These are phyloP conservation scores for Rhinolophus ferrumequinum DNA, from an alignment of 2,113 vertebrate genomes.

Conservation along the genomic window DNA sequence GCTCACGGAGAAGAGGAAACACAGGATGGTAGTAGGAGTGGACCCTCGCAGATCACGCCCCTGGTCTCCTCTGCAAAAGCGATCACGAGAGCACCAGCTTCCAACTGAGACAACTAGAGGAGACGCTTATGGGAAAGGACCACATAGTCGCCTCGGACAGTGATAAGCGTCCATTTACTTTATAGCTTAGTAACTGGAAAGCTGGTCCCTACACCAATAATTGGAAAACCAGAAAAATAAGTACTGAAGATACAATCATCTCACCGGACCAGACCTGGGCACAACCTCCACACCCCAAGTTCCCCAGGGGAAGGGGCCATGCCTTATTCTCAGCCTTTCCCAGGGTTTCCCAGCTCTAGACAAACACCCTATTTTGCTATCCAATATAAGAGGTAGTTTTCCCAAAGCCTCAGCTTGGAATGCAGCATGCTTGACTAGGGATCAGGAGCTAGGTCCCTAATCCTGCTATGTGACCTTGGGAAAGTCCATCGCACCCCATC, in stretches of 20 bases:
- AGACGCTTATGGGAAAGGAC: background rate
- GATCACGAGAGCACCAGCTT: rapidly evolving
- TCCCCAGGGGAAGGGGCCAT: background rate
- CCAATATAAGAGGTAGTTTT: background rate
- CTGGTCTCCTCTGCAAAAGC: background rate
- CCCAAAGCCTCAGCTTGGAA: no score
- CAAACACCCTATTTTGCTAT: background rate
- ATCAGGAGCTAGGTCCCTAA: background rate
- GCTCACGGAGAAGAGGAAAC: background rate
- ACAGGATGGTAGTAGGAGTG: rapidly evolving
- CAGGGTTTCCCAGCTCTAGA: background rate
- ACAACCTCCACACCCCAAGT: background rate
- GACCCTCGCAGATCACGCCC: background rate
- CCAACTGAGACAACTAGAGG: background rate
- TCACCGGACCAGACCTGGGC: background rate
- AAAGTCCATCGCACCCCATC: background rate
- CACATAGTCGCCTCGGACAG: background rate
- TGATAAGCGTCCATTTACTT: background rate
- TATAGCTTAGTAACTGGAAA: background rate
- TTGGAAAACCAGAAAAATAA: background rate
- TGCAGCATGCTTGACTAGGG: background rate
- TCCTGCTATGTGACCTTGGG: background rate
- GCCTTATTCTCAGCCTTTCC: background rate
- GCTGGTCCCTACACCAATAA: background rate
- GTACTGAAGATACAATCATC: background rate